Conservation (phyloP, 2,113 vertebrate genomes). For the Proteles cristata region DNA sequence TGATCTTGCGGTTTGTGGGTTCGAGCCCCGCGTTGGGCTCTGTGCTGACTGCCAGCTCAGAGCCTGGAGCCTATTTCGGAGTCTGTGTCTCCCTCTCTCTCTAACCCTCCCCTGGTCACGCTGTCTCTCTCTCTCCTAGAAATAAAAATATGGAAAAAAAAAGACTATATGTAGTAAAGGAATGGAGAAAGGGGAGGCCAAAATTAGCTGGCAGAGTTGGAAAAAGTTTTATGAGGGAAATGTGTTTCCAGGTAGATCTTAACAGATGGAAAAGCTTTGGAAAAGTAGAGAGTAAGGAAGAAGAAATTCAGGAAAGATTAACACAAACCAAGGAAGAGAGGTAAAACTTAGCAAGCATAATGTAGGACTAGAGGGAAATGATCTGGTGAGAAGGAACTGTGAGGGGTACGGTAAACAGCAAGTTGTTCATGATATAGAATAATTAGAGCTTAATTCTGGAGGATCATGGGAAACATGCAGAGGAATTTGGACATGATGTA, state of each 20-base stretch:
- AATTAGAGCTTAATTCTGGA: background rate
- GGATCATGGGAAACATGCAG: background rate
- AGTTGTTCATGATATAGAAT: background rate
- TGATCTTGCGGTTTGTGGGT: too few relatives aligned
- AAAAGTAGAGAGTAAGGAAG: background rate
- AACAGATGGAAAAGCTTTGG: background rate
- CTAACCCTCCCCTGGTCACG: too few relatives aligned
- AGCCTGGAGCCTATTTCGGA: too few relatives aligned
- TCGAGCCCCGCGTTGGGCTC: too few relatives aligned
- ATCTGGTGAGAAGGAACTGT: background rate
- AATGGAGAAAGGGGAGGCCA: background rate
- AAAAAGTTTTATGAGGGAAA: constrained; percentile 26
- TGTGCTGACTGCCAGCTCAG: too few relatives aligned
- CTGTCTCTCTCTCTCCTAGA: too few relatives aligned
- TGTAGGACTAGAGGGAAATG: background rate
- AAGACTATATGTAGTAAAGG: background rate
- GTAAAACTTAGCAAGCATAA: background rate
- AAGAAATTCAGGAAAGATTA: background rate
- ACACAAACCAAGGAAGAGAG: background rate
- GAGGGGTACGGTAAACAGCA: background rate
- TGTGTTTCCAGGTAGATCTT: background rate
- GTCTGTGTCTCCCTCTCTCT: too few relatives aligned
- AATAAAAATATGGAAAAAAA: too few relatives aligned
- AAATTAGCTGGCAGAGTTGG: background rate
- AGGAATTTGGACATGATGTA: background rate